These are phyloP conservation scores for Linyphia triangularis DNA, from an alignment of 2,888 invertebrate genomes.

Conservation along the genomic window DNA sequence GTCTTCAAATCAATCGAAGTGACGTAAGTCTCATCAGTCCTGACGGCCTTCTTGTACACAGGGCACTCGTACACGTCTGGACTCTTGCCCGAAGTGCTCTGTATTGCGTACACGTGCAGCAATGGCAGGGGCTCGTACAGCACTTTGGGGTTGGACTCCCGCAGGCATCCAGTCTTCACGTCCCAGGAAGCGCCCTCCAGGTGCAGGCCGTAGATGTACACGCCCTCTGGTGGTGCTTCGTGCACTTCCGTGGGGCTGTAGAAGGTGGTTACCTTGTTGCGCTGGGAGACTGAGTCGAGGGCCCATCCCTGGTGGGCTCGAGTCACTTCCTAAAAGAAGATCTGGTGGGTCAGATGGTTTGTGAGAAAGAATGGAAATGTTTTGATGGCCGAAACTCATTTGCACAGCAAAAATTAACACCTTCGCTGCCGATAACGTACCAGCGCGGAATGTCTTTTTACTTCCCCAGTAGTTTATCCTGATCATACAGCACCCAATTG, in stretches of 20 bases:
- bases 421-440: too few relatives aligned
- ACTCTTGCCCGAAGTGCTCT: constrained; percentile 94
- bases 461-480: too few relatives aligned
- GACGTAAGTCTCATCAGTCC: constrained; percentile 96
- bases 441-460: too few relatives aligned
- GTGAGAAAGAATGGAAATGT: too few relatives aligned
- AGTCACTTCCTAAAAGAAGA: constrained; percentile 89
- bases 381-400: too few relatives aligned
- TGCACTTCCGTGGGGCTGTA: constrained; percentile 95
- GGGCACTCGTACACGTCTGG: constrained; percentile 96
- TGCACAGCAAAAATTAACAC: too few relatives aligned
- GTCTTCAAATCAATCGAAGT: constrained; percentile 94
- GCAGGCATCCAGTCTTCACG: constrained; percentile 90
- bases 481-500: too few relatives aligned
- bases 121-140: constrained; percentile 97
- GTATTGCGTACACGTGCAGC: constrained; percentile 96
- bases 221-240: constrained; percentile 92
- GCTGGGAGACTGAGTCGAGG: constrained; percentile 94
- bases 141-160: constrained; percentile 93
- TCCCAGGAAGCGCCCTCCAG: constrained; percentile 96
- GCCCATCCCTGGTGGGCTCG: constrained; percentile 98
- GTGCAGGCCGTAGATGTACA: constrained; percentile 86
- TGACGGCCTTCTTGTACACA: constrained; percentile 95
- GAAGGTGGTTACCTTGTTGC: constrained; percentile 92
- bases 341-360: too few relatives aligned